These are phyloP conservation scores for Oryzaephilus surinamensis DNA, from an alignment of 1,140 invertebrate genomes.

Conservation along the genomic window DNA sequence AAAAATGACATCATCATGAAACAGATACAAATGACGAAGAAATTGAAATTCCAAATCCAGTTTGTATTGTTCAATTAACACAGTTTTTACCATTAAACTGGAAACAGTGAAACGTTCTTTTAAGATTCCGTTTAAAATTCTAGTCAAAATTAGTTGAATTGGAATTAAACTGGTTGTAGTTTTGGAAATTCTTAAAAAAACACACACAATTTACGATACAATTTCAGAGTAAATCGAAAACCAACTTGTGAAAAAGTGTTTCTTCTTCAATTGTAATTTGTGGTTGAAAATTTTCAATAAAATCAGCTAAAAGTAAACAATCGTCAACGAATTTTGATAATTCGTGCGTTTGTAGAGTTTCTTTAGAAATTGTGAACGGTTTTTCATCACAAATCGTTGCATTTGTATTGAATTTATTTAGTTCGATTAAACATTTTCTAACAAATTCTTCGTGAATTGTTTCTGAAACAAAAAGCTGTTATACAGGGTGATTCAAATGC, in stretches of 20 bases:
- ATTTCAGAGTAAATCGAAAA: not conserved
- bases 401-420: conserved; percentile 11
- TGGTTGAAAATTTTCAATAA: conserved; percentile 17
- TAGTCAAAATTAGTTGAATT: conserved; percentile 35
- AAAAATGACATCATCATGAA: conserved; percentile 53
- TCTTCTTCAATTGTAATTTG: not conserved
- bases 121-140: conserved; percentile 36
- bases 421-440: conserved; percentile 16
- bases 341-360: conserved; percentile 16
- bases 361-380: not conserved
- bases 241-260: not conserved
- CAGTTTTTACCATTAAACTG: conserved; percentile 41
- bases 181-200: conserved; percentile 17
- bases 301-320: conserved; percentile 29
- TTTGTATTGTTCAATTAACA: conserved; percentile 41
- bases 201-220: too few relatives aligned
- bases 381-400: conserved; percentile 4
- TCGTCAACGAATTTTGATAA: conserved; percentile 28
- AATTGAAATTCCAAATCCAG: conserved; percentile 40
- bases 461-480: too few relatives aligned
- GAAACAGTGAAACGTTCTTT: conserved; percentile 38
- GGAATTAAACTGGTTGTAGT: conserved; percentile 24
- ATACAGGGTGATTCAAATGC: too few relatives aligned
- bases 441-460: conserved; percentile 26
- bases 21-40: conserved; percentile 48